Percentiles rank a stretch among this genome's conserved stretches.
These are phyloP conservation scores for Echiichthys vipera DNA, from an alignment of 2,797 vertebrate species.

Conservation along the genomic window DNA sequence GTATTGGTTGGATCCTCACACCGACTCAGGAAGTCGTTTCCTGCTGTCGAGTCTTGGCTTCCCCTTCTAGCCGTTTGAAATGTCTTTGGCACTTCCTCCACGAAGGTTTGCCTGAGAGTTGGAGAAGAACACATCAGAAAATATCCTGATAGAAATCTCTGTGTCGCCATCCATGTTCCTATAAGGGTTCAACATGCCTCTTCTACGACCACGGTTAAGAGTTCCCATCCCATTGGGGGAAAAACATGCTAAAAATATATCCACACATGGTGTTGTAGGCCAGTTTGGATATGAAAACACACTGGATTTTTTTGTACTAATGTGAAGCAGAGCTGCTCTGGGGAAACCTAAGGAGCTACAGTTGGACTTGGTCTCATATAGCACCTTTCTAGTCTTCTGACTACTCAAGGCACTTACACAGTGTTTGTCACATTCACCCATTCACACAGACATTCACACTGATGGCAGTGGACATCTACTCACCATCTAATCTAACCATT, in stretches of 20 bases:
- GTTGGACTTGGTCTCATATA: too few relatives aligned
- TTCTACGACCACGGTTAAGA: neutral
- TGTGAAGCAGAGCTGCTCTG: neutral
- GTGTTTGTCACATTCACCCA: too few relatives aligned
- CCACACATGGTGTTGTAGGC: neutral
- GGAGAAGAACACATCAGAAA: constrained; percentile 22
- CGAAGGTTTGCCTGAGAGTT: neutral
- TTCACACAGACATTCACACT: too few relatives aligned
- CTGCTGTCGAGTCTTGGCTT: constrained; percentile 55
- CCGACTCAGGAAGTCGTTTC: constrained; percentile 59
- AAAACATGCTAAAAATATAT: neutral
- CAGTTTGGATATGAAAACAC: neutral
- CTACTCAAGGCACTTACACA: too few relatives aligned
- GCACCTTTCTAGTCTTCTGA: too few relatives aligned
- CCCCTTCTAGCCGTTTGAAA: constrained; percentile 20
- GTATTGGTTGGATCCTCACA: constrained; percentile 35
- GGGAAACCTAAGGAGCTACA: neutral
- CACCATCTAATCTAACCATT: too few relatives aligned
- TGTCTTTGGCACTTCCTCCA: constrained; percentile 59
- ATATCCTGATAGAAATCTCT: constrained; percentile 22
- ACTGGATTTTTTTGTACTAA: neutral
- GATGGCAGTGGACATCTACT: too few relatives aligned
- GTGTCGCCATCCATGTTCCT: neutral
- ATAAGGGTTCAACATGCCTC: neutral
- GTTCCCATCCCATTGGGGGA: neutral